Conservation (phyloP, 1,140 invertebrate species). For the Drosophila burlai region DNA sequence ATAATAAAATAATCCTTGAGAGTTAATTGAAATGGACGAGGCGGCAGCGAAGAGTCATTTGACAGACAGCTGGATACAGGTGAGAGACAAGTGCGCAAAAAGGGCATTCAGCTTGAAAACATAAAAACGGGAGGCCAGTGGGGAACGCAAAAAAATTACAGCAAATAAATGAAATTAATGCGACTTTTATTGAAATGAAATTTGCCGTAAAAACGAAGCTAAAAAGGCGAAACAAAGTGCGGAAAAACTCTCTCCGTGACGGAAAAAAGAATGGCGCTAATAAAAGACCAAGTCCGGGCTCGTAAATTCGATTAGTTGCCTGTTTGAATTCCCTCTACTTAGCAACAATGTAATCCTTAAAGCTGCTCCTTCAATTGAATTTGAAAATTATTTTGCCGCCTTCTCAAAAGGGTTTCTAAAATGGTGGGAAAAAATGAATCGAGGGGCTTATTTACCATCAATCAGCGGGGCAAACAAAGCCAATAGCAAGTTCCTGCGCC, state of each 20-base stretch:
- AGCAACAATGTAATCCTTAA: conserved; percentile 56
- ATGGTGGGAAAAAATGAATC: neutral
- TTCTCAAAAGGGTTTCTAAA: conserved; percentile 34
- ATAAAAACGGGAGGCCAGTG: conserved; percentile 32
- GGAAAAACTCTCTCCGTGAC: conserved; percentile 1
- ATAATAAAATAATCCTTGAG: conserved; percentile 83
- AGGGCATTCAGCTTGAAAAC: conserved; percentile 15
- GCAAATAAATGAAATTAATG: conserved; percentile 81
- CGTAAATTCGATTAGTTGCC: conserved; percentile 54
- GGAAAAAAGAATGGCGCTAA: conserved; percentile 30
- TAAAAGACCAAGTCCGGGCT: conserved; percentile 30
- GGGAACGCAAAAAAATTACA: conserved; percentile 46
- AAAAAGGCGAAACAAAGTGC: conserved; percentile 28
- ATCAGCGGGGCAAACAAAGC: conserved; percentile 67
- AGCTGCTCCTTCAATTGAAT: conserved; percentile 51
- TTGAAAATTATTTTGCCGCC: conserved; percentile 36
- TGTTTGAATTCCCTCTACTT: conserved; percentile 22
- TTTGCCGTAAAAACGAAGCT: conserved; percentile 63
- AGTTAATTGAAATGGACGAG: conserved; percentile 81
- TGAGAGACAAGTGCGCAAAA: conserved; percentile 60
- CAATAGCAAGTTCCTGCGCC: conserved; percentile 38
- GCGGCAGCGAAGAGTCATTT: conserved; percentile 12
- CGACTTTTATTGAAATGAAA: conserved; percentile 80
- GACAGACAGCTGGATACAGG: conserved; percentile 55
- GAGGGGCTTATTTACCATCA: conserved; percentile 69